Conservation (phyloP, 2,888 invertebrate genomes). For the Nomada ferruginata region DNA sequence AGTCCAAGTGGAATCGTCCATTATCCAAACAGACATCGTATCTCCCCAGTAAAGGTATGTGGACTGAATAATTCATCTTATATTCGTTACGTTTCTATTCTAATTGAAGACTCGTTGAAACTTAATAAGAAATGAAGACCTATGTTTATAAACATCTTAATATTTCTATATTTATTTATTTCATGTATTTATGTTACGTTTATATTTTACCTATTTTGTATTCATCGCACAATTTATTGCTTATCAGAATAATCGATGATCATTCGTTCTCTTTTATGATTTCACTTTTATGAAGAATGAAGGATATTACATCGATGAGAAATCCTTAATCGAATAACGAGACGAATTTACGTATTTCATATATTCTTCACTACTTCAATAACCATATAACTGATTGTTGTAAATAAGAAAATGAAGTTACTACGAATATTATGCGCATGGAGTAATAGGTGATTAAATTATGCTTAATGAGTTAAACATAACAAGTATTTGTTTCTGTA, state of each 20-base stretch:
- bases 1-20: conserved; percentile 73
- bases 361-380: too few relatives aligned
- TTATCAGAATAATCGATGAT: too few relatives aligned
- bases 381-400: neutral
- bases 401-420: neutral
- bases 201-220: too few relatives aligned
- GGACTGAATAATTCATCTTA: neutral
- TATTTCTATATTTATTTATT: too few relatives aligned
- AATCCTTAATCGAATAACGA: too few relatives aligned
- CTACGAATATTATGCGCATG: neutral
- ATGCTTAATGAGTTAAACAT: neutral
- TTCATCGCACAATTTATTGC: too few relatives aligned
- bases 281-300: too few relatives aligned
- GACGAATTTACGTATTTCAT: too few relatives aligned
- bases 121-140: neutral
- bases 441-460: neutral
- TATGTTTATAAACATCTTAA: too few relatives aligned
- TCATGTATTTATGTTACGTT: too few relatives aligned
- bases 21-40: conserved; percentile 70
- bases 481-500: neutral
- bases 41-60: conserved; percentile 70
- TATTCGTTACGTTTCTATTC: neutral
- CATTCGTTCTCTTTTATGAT: too few relatives aligned
- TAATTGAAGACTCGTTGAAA: neutral
- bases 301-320: too few relatives aligned